phyloP scores from a whole-genome alignment of 2,888 invertebrate genomes.

The Dicyrtoma fusca region DNA sequence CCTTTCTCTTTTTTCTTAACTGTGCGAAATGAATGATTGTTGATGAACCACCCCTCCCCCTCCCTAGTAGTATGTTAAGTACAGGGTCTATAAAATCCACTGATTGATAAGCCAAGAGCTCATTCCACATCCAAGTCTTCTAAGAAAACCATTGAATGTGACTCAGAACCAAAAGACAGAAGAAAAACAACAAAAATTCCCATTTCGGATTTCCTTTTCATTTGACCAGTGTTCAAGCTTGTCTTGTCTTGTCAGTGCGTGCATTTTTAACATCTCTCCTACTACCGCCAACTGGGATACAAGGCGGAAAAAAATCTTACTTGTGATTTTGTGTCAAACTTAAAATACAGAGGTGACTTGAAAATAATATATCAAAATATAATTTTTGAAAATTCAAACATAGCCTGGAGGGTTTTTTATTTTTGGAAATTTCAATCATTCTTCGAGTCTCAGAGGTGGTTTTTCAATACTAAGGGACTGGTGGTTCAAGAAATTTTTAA shows the following conservation, averaged over 20 bases:
- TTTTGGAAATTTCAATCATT: too few species aligned
- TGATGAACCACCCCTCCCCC: slow-evolving; percentile 35
- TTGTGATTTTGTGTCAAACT: slow-evolving; percentile 12
- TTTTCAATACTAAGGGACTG: too few species aligned
- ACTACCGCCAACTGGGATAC: slow-evolving; percentile 13
- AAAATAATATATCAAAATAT: background rate
- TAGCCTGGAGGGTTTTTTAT: too few species aligned
- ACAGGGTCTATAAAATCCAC: slow-evolving; percentile 39
- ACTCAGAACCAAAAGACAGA: background rate
- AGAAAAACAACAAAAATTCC: background rate
- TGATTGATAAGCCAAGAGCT: slow-evolving; percentile 37
- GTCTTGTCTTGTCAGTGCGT: slow-evolving; percentile 11
- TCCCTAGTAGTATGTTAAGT: slow-evolving; percentile 36
- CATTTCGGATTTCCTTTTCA: slow-evolving; percentile 14
- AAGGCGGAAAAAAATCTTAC: slow-evolving; percentile 20
- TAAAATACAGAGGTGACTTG: slow-evolving; percentile 1
- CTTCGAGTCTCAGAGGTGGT: too few species aligned
- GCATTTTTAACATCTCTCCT: background rate
- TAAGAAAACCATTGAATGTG: slow-evolving; percentile 16
- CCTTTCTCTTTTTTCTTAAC: slow-evolving; percentile 40
- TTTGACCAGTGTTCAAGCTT: background rate
- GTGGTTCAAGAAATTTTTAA: too few species aligned
- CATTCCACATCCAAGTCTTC: slow-evolving; percentile 39
- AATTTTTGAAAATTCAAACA: too few species aligned
- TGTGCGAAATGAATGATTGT: slow-evolving; percentile 26